These are phyloP conservation scores for Leiothrix lutea DNA, from an alignment of 2,113 vertebrate species.

Conservation along the genomic window DNA sequence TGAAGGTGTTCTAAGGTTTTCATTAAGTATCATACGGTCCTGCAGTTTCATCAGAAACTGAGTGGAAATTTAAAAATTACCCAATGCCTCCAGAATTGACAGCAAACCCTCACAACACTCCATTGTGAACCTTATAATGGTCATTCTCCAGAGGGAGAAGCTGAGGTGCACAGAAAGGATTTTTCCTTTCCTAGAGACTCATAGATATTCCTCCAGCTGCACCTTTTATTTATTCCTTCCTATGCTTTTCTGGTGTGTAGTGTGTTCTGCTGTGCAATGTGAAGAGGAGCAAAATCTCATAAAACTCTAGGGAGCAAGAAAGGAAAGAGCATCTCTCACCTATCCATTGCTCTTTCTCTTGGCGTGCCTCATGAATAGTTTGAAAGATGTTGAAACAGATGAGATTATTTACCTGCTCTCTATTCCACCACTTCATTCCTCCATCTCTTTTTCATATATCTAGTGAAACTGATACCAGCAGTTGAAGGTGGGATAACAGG, in stretches of 20 bases:
- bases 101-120: neutral
- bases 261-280: neutral
- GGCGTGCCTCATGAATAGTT: neutral
- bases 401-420: neutral
- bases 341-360: neutral
- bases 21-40: neutral
- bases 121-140: neutral
- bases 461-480: neutral
- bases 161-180: neutral
- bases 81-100: neutral
- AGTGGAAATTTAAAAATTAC: neutral
- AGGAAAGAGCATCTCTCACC: neutral
- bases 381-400: neutral
- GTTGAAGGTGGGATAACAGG: neutral
- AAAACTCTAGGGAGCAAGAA: neutral
- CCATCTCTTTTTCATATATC: neutral
- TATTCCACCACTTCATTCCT: neutral
- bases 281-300: constrained; percentile 7
- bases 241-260: neutral
- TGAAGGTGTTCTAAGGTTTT: neutral
- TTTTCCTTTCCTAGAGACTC: neutral
- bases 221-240: neutral
- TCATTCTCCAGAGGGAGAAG: neutral
- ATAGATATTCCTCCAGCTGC: neutral
- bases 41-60: neutral